Conservation (phyloP, 1,140 invertebrate species). For the Battus philenor region DNA sequence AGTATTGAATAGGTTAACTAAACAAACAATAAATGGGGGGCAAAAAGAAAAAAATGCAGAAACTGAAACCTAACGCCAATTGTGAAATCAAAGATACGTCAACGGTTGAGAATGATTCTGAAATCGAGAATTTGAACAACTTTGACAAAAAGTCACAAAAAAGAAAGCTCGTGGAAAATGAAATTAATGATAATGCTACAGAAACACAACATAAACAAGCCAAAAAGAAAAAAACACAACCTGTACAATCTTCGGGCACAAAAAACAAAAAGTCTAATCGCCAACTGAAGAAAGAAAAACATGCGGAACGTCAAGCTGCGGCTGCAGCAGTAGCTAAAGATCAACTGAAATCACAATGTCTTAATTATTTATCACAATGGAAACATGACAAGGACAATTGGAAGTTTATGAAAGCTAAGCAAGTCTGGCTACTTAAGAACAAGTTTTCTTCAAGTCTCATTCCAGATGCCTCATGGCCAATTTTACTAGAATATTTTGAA, state of each 20-base stretch:
- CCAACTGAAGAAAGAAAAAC: conserved; percentile 68
- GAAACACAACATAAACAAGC: conserved; percentile 42
- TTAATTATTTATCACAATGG: conserved; percentile 82
- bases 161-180: conserved; percentile 25
- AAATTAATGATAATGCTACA: conserved; percentile 36
- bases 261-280: conserved; percentile 67
- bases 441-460: conserved; percentile 78
- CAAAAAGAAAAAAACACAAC: conserved; percentile 53
- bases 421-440: conserved; percentile 84
- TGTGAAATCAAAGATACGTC: no score
- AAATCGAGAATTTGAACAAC: no score
- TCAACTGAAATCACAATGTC: conserved; percentile 67
- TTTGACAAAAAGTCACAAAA: conserved; percentile 21
- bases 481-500: conserved; percentile 83
- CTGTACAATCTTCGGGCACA: conserved; percentile 34
- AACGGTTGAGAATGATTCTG: no score
- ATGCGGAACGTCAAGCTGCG: conserved; percentile 55
- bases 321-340: conserved; percentile 55
- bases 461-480: conserved; percentile 77
- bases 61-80: conserved; percentile 15
- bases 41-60: conserved; percentile 23
- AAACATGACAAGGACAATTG: conserved; percentile 81
- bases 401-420: conserved; percentile 86
- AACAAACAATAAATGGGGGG: conserved; percentile 25
- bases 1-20: background rate